phyloP scores from a whole-genome alignment of 2,113 vertebrate genomes.

The Chloropsis cyanopogon region DNA sequence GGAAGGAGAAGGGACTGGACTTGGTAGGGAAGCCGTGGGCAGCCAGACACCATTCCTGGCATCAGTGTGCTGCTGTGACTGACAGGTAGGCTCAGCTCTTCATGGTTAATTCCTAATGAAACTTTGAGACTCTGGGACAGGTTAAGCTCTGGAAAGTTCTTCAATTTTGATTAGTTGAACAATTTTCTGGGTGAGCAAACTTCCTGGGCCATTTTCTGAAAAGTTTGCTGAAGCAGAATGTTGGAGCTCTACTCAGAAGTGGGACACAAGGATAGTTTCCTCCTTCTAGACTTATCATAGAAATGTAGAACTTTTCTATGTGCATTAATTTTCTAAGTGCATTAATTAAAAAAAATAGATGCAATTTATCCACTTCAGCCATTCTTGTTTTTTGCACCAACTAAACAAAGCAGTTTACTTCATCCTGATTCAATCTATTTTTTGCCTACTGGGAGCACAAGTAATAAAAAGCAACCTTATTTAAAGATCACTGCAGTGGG shows the following conservation, averaged over 20 bases:
- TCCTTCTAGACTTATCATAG: not conserved
- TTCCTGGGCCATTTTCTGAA: not conserved
- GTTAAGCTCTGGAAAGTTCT: not conserved
- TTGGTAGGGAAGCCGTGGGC: not conserved
- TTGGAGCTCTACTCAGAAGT: not conserved
- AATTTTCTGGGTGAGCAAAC: not conserved
- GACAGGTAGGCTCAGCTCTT: not conserved
- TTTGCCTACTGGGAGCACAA: not conserved
- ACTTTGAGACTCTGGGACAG: not conserved
- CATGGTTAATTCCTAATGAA: not conserved
- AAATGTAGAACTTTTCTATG: not conserved
- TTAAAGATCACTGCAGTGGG: constrained; percentile 27
- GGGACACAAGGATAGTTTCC: not conserved
- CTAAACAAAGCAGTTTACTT: not conserved
- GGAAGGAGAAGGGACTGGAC: not conserved
- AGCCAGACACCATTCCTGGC: rapidly evolving
- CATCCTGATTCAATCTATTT: constrained; percentile 7
- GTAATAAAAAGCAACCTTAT: constrained; percentile 38
- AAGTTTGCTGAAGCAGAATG: not conserved
- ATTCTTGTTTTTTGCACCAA: not conserved
- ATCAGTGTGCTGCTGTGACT: rapidly evolving
- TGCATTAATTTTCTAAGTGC: too few relatives aligned
- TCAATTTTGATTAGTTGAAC: not conserved
- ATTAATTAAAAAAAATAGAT: not conserved
- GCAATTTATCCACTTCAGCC: not conserved